Percentiles rank a stretch among this genome's conserved stretches.
phyloP scores from a whole-genome alignment of 2,888 invertebrate genomes.

The Amorpha juglandis region DNA sequence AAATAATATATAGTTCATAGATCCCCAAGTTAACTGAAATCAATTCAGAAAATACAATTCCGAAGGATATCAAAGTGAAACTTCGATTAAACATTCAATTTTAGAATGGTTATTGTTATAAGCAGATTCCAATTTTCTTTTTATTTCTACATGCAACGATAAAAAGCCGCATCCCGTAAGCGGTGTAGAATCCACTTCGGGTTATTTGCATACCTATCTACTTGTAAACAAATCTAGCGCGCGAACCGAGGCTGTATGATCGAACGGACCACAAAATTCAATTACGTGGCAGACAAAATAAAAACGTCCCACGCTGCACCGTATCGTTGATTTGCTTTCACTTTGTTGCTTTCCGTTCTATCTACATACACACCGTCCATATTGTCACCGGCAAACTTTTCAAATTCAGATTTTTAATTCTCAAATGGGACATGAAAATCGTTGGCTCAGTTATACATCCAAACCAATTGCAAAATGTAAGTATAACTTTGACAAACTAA shows the following conservation, averaged over 20 bases:
- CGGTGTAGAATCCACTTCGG: slow-evolving; percentile 39
- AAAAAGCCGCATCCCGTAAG: slow-evolving; percentile 36
- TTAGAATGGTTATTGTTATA: slow-evolving; percentile 2
- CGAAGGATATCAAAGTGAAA: slow-evolving; percentile 31
- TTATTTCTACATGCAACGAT: slow-evolving; percentile 14
- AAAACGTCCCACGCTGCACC: slow-evolving; percentile 67
- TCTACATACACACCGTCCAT: slow-evolving; percentile 50
- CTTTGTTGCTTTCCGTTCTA: slow-evolving; percentile 61
- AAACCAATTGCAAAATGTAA: slow-evolving; percentile 3
- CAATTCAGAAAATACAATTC: background rate
- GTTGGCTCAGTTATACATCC: background rate
- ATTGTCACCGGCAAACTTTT: slow-evolving; percentile 47
- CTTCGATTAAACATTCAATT: slow-evolving; percentile 43
- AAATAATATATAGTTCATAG: too few relatives aligned
- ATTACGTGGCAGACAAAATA: slow-evolving; percentile 79
- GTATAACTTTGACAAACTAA: background rate
- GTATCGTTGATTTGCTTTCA: slow-evolving; percentile 77
- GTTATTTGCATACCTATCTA: slow-evolving; percentile 44
- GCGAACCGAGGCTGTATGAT: slow-evolving; percentile 58
- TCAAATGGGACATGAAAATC: slow-evolving; percentile 18
- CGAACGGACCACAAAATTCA: slow-evolving; percentile 76
- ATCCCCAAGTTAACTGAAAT: background rate
- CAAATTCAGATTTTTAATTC: slow-evolving; percentile 20
- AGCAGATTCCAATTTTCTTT: slow-evolving; percentile 17
- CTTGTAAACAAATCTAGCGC: slow-evolving; percentile 57